phyloP scores from a whole-genome alignment of 2,113 vertebrate genomes.

The Periophthalmodon schlosseri region DNA sequence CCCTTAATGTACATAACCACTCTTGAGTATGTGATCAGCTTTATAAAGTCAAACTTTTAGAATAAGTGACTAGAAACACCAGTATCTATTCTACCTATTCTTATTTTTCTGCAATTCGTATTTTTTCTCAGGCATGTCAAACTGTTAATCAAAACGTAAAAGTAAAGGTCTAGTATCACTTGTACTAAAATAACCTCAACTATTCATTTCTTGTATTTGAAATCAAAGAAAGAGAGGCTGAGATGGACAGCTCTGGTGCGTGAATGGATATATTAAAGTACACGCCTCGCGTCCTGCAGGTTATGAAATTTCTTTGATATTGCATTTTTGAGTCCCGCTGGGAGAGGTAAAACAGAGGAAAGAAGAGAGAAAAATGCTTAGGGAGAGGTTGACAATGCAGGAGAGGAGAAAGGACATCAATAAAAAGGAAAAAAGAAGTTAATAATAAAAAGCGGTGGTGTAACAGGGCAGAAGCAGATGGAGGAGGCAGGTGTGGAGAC shows the following conservation, averaged over 20 bases:
- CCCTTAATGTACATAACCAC: no score
- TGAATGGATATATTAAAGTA: constrained; percentile 44
- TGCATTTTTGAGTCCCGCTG: constrained; percentile 39
- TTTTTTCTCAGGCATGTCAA: no score
- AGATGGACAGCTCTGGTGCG: constrained; percentile 30
- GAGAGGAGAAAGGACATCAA: constrained; percentile 24
- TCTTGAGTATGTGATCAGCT: no score
- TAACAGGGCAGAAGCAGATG: constrained; percentile 17
- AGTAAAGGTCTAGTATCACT: not conserved
- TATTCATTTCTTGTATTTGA: constrained; percentile 17
- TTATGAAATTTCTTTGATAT: constrained; percentile 62
- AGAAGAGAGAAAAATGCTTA: constrained; percentile 21
- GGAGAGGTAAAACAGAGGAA: constrained; percentile 30
- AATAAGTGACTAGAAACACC: no score
- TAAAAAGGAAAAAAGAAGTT: constrained; percentile 31
- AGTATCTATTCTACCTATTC: no score
- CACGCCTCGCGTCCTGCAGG: constrained; percentile 43
- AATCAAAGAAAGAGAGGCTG: constrained; percentile 20
- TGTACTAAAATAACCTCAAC: constrained; percentile 24
- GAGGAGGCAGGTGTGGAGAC: constrained; percentile 20
- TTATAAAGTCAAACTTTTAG: no score
- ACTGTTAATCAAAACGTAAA: not conserved
- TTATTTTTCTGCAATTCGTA: no score
- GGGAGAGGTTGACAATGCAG: constrained; percentile 17
- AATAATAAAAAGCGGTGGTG: constrained; percentile 22